phyloP scores from a whole-genome alignment of 2,113 vertebrate species.

The Rhegmatorhina hoffmannsi region DNA sequence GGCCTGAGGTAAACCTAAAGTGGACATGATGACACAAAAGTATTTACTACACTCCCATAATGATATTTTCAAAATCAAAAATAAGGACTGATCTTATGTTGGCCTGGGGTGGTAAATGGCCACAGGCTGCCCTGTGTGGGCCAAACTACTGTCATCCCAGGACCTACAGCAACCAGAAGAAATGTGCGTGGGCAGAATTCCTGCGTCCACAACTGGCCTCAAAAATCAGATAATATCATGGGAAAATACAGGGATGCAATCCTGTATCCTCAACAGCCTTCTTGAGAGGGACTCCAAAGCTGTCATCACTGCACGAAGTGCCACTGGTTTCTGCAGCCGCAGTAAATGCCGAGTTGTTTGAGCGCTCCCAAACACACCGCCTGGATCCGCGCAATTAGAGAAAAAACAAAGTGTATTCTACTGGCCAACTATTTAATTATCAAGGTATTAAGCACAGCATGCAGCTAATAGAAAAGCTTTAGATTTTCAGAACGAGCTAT shows the following conservation, averaged over 20 bases:
- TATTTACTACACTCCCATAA: background rate
- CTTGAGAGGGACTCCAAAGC: background rate
- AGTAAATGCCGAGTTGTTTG: background rate
- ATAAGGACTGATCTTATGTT: background rate
- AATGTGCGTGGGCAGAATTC: constrained; percentile 48
- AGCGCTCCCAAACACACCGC: background rate
- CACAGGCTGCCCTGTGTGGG: background rate
- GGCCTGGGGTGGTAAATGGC: background rate
- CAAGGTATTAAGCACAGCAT: background rate
- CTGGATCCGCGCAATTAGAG: background rate
- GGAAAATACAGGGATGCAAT: constrained; percentile 40
- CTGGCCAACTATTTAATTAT: background rate
- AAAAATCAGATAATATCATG: constrained; percentile 46
- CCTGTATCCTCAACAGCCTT: background rate
- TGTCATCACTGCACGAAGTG: rapidly evolving
- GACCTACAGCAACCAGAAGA: constrained; percentile 21
- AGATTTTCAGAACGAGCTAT: background rate
- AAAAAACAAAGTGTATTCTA: background rate
- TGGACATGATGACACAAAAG: background rate
- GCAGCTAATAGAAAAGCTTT: background rate
- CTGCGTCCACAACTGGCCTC: constrained; percentile 2
- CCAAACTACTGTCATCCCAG: background rate
- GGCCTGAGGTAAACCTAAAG: background rate
- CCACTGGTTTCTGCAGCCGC: background rate
- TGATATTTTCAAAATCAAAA: background rate